Evolutionary conservation across 2,888 invertebrate genomes (phyloP).

Genomic region (Nemapogon koenigi): DNA sequence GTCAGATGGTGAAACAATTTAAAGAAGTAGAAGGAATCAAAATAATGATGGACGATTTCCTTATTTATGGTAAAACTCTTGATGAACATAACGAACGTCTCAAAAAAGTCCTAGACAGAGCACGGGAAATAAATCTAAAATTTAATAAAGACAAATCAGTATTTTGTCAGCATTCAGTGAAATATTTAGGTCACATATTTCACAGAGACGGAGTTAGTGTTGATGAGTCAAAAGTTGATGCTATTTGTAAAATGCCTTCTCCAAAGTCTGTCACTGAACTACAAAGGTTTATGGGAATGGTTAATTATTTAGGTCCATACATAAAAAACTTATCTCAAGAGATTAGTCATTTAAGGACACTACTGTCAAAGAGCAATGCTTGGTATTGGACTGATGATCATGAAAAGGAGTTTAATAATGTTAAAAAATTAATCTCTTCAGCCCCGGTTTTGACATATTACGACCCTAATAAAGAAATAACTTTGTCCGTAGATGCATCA

Average conservation of each 20-base stretch:
- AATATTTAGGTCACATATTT: slow-evolving; percentile 18
- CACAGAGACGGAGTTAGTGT: slow-evolving; percentile 12
- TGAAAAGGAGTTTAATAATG: slow-evolving; percentile 14
- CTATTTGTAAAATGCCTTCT: slow-evolving; percentile 16
- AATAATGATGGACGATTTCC: slow-evolving; percentile 17
- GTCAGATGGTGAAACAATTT: slow-evolving; percentile 16
- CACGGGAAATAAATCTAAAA: slow-evolving; percentile 14
- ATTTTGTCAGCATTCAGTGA: slow-evolving; percentile 12
- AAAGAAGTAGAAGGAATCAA: slow-evolving; percentile 14
- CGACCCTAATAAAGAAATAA: slow-evolving; percentile 14
- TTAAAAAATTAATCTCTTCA: slow-evolving; percentile 15
- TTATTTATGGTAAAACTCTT: slow-evolving; percentile 14
- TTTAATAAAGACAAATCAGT: slow-evolving; percentile 17
- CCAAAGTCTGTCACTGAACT: slow-evolving; percentile 15
- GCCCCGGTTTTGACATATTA: slow-evolving; percentile 17
- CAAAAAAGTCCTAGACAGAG: slow-evolving; percentile 5
- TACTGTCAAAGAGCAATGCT: slow-evolving; percentile 19
- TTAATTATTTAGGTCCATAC: slow-evolving; percentile 16
- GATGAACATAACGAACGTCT: slow-evolving; percentile 8
- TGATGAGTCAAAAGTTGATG: slow-evolving; percentile 15
- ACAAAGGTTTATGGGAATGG: slow-evolving; percentile 19
- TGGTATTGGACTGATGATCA: slow-evolving; percentile 22
- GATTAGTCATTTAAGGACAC: slow-evolving; percentile 8
- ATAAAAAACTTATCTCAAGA: slow-evolving; percentile 15
- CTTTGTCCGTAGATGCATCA: slow-evolving; percentile 16